Base-by-base conservation (phyloP, 92 coral and sea anemone species). In the Umimayanthus chanpuru region DNA sequence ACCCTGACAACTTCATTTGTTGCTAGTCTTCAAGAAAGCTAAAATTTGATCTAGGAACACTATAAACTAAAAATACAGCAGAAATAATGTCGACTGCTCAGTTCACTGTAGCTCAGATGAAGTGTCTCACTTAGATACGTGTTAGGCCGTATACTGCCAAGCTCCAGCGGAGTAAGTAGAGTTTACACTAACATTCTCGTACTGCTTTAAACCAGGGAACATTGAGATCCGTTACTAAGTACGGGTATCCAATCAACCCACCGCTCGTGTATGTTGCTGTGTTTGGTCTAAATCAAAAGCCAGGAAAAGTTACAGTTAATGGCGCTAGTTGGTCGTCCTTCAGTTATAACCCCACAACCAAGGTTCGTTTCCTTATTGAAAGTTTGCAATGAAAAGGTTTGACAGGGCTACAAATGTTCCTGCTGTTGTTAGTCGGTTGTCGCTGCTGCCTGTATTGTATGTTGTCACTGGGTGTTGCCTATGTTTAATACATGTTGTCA, bases 211-310 rank as follows among this genome's bases (percentile, higher is more conserved):
- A 70, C 10, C 61, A 83, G 87, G 87, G 87, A 71, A n/a, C 78
- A 9, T 50, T 83, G 79, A 44, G 16, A 4, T 83, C 77, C 6
- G 41, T 9, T 6, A 18, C 26, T 16, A 74, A 83, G 26, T 78
- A 74, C 23, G 16, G 61, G 0, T 83, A 41, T 83, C 41, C 78
- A 70, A 28, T 83, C 32, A 10, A 71, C 40, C 79, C 87, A n/a
- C 67, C 87, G 43, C 66, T 83, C 44, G 87, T 70, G 78, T 83
- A 83, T 29, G 76, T 83, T 65, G 87, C 87, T 43, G 87, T 83
- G 20, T 83, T 70, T 21, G 87, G 87, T 28, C 1, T 83, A 25
- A 70, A 83, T 41, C 28, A 83, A 14, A 71, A 83, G 87, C 77
- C 87, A 68, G 66, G 16, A 10, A 26, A 29, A 16, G 43, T 83